Base-by-base conservation (phyloP, 2,888 invertebrate species). In the Formica aserva region DNA sequence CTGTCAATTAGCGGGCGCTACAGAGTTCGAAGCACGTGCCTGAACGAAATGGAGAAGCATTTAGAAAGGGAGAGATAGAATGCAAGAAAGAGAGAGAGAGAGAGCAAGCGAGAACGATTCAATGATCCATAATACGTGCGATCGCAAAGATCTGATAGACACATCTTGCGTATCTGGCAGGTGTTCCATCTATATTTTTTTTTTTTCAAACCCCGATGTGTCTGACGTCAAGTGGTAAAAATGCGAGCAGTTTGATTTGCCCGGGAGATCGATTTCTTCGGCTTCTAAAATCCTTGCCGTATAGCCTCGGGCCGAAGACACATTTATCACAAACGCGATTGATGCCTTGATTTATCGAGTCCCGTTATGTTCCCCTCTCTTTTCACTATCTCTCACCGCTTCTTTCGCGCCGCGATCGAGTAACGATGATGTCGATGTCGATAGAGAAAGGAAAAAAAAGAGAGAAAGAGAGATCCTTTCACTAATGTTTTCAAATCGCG, bases 401-500 rank as follows among this genome's bases (percentile, higher is more conserved):
- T 72, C 32, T 48, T 81, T 71, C 55, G 62, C 55, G 52, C 69
- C 18, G 29, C 77, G 63, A 67, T 45, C 74, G 66, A 71, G 11
- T 71, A 66, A 72, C 60, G 48, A 63, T n/a, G 48, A 67, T 63
- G 38, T 38, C 18, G 48, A 67, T 63, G 38, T 38, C 22, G 60
- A 71, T 78, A 60, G 32, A 72, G 45, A 60, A 71, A 71, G 45
- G 32, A 18, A 35, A 35, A 60, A 60, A 45, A 35, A 35, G 22
- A 63, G 22, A 82, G n/a, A 52, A 13, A 22, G 32, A 45, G 74
- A 69, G 80, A 88, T 83, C 85, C 87, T 89, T 87, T 89, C 88
- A 88, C 88, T 85, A 80, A 85, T 83, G 66, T 87, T 88, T 86
- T 83, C 83, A 85, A 86, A 89, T 89, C 85, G 87, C 69, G n/a